phyloP scores from a whole-genome alignment of 2,888 invertebrate species.

The Lasioglossum calceatum region DNA sequence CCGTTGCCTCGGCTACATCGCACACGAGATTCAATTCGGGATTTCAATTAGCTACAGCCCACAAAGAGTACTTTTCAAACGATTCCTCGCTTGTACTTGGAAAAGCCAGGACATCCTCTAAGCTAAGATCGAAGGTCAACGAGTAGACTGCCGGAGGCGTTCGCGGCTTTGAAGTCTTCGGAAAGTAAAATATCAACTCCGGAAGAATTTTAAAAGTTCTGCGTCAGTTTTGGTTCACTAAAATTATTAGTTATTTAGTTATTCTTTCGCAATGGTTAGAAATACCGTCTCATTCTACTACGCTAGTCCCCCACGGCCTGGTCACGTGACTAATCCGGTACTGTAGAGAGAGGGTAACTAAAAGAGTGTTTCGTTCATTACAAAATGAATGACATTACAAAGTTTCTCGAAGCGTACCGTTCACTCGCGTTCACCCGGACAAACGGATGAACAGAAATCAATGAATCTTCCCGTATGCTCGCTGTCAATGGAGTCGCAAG shows the following conservation, averaged over 20 bases:
- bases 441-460: slow-evolving; percentile 47
- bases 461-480: slow-evolving; percentile 40
- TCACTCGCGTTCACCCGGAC: slow-evolving; percentile 10
- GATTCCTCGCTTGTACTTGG: slow-evolving; percentile 27
- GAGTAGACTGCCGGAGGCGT: not conserved
- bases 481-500: slow-evolving; percentile 28
- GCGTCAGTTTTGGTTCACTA: no score
- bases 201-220: no score
- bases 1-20: slow-evolving; percentile 27
- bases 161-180: not conserved
- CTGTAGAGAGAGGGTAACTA: no score
- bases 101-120: slow-evolving; percentile 16
- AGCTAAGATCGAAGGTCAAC: slow-evolving; percentile 1
- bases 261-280: no score
- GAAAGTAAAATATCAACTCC: not conserved
- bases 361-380: no score
- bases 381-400: no score
- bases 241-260: no score
- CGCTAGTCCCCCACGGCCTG: no score
- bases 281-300: no score
- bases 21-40: slow-evolving; percentile 39
- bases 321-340: no score
- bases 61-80: slow-evolving; percentile 5
- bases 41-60: slow-evolving; percentile 52
- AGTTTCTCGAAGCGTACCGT: slow-evolving; percentile 28